Percentiles rank a stretch among this genome's conserved stretches.
Evolutionary conservation across 2,113 vertebrate species (phyloP).

Genomic region (Centropus unirufus): DNA sequence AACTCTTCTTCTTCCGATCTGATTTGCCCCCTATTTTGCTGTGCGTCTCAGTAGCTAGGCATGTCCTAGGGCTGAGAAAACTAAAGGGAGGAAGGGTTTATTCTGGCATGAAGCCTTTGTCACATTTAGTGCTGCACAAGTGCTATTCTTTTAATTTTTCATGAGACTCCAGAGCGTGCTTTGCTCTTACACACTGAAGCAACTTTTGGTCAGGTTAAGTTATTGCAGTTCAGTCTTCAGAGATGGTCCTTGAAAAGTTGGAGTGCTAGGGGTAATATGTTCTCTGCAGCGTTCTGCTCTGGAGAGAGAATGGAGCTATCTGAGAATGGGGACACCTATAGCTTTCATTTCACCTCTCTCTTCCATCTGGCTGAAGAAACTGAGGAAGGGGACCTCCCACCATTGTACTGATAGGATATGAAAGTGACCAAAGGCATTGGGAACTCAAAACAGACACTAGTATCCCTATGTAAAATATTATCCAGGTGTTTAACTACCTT

Average conservation of each 20-base stretch:
- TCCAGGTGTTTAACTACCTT: not conserved
- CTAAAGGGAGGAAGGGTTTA: not conserved
- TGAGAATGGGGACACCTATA: not conserved
- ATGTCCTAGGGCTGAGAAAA: not conserved
- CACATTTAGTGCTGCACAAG: not conserved
- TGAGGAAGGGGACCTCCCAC: not conserved
- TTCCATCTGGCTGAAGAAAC: not conserved
- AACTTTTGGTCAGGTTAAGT: not conserved
- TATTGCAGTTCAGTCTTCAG: not conserved
- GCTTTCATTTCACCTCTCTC: not conserved
- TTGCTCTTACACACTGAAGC: not conserved
- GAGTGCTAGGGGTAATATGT: not conserved
- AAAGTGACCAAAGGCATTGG: not conserved
- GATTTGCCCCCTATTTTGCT: not conserved
- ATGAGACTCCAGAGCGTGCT: not conserved
- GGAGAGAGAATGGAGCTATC: not conserved
- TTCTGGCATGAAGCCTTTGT: not conserved
- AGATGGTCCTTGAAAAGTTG: not conserved
- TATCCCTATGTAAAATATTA: not conserved
- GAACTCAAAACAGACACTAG: not conserved
- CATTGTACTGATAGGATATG: not conserved
- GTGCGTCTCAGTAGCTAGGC: not conserved
- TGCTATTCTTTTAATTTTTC: not conserved
- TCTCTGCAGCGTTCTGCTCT: not conserved
- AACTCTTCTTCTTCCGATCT: not conserved